A percentile compares a stretch with the other conserved stretches of the same genome.
Conservation (phyloP, 2,113 vertebrate genomes). For the Salvelinus sp. region DNA sequence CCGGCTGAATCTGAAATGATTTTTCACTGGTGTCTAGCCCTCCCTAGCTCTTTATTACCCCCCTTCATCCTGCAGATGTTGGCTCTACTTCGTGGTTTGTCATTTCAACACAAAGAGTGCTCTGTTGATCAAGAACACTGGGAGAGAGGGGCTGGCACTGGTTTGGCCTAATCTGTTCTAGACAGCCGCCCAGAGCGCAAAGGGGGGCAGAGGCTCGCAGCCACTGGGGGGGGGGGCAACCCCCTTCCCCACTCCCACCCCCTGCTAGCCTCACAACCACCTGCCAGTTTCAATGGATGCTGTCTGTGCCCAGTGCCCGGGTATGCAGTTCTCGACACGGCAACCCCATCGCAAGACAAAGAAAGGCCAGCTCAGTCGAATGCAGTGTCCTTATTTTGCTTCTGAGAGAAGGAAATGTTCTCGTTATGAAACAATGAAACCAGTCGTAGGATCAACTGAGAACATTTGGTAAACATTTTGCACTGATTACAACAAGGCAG, state of each 20-base stretch:
- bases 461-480: constrained; percentile 22
- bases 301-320: background rate
- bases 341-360: too few relatives aligned
- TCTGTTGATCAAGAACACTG: constrained; percentile 57
- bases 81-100: constrained; percentile 59
- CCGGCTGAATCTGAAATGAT: constrained; percentile 21
- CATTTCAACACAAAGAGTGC: constrained; percentile 63
- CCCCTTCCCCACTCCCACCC: background rate
- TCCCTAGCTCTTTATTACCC: background rate
- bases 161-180: constrained; percentile 66
- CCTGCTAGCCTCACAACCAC: background rate
- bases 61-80: constrained; percentile 59
- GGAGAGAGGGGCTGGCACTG: constrained; percentile 55
- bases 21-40: constrained; percentile 6
- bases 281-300: background rate
- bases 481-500: constrained; percentile 16
- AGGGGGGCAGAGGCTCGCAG: constrained; percentile 29
- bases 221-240: constrained; percentile 6
- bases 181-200: constrained; percentile 43
- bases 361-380: too few relatives aligned
- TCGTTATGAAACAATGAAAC: constrained; percentile 10
- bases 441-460: background rate
- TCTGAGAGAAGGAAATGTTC: constrained; percentile 2
- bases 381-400: too few relatives aligned
- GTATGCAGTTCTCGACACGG: background rate